phyloP scores from a whole-genome alignment of 2,888 invertebrate species.

The Napeogenes sylphis region DNA sequence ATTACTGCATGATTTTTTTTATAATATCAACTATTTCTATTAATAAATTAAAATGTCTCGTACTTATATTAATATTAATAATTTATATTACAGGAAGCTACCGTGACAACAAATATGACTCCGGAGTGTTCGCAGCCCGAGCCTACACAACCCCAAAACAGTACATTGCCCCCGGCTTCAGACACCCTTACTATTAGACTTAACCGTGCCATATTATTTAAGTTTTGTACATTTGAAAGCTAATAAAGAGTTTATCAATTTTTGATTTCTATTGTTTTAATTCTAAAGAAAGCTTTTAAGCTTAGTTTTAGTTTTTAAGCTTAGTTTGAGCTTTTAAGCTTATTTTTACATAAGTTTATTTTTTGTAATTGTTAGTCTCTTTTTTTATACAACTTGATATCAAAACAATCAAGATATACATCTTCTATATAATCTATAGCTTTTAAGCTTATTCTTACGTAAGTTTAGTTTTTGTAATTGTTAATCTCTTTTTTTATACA shows the following conservation, averaged over 20 bases:
- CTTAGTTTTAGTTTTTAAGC: too few species aligned
- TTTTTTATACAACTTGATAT: too few species aligned
- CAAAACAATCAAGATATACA: too few species aligned
- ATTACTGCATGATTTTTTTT: too few species aligned
- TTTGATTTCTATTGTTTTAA: neutral
- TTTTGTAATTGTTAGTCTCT: too few species aligned
- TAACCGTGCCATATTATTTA: constrained; percentile 32
- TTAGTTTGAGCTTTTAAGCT: too few species aligned
- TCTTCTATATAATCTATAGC: too few species aligned
- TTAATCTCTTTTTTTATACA: too few species aligned
- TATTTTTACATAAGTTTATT: too few species aligned
- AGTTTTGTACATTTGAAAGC: constrained; percentile 38
- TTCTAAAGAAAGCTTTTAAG: neutral
- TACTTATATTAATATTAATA: constrained; percentile 1
- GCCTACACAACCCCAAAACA: constrained; percentile 37
- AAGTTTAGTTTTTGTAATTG: too few species aligned
- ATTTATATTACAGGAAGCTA: constrained; percentile 58
- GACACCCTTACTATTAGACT: constrained; percentile 42
- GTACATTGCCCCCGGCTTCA: constrained; percentile 45
- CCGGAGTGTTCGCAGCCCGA: constrained; percentile 50
- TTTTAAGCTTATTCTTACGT: too few species aligned
- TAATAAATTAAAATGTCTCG: too few species aligned
- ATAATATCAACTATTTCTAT: neutral
- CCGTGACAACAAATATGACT: constrained; percentile 56
- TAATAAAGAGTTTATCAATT: constrained; percentile 34